Evolutionary conservation across 64 coral and sea anemone genomes (phyloP).

Genomic region (Stylophora pistillata): DNA sequence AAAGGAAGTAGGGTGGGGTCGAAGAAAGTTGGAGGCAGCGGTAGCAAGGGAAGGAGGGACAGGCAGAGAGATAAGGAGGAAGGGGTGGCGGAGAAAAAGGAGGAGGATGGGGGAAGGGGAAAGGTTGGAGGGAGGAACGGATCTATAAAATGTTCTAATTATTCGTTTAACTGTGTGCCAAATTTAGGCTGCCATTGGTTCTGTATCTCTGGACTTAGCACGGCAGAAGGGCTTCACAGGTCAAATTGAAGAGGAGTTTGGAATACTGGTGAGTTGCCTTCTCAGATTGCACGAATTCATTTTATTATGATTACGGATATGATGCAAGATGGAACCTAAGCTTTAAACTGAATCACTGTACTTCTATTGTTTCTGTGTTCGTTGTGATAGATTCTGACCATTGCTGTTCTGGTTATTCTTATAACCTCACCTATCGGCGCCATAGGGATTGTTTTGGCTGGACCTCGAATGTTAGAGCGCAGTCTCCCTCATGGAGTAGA

Average conservation of each 20-base stretch:
- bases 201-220: constrained; percentile 85
- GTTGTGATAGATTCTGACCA: constrained; percentile 75
- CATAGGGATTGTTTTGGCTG: constrained; percentile 79
- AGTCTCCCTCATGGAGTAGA: constrained; percentile 31
- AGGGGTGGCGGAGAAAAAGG: too few species aligned
- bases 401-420: constrained; percentile 88
- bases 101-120: too few species aligned
- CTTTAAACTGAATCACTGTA: neutral
- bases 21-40: too few species aligned
- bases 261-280: constrained; percentile 73
- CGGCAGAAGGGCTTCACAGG: constrained; percentile 72
- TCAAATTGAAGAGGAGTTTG: constrained; percentile 74
- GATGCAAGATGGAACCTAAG: neutral
- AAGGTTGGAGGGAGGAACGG: too few species aligned
- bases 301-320: neutral
- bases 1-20: too few species aligned
- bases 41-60: too few species aligned
- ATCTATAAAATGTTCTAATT: too few species aligned
- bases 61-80: too few species aligned
- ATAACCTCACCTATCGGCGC: constrained; percentile 91
- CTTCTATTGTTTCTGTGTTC: neutral
- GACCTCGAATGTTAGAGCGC: constrained; percentile 81
- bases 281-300: neutral
- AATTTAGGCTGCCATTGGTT: constrained; percentile 92
- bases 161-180: neutral